phyloP scores from a whole-genome alignment of 2,888 invertebrate genomes.

The Agrochola litura region DNA sequence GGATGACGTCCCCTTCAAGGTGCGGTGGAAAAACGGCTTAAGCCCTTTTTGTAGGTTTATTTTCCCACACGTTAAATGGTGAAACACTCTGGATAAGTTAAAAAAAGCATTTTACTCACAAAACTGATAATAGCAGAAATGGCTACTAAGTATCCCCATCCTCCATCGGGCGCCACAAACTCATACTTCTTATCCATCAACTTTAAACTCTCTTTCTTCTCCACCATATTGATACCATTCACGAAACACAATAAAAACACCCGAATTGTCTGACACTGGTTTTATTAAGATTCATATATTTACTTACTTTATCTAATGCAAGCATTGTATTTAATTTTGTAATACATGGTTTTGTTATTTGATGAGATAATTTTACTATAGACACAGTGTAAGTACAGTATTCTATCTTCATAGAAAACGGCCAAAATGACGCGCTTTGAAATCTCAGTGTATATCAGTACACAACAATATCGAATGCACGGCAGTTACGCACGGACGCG shows the following conservation, averaged over 20 bases:
- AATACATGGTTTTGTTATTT: slow-evolving; percentile 29
- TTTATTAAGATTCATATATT: slow-evolving; percentile 55
- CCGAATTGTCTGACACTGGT: slow-evolving; percentile 9
- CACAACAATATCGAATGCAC: too few species aligned
- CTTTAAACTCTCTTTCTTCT: slow-evolving; percentile 46
- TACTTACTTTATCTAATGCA: slow-evolving; percentile 42
- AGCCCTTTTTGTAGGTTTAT: too few species aligned
- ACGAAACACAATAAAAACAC: slow-evolving; percentile 25
- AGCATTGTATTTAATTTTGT: slow-evolving; percentile 33
- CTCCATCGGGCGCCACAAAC: slow-evolving; percentile 91
- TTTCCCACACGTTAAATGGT: too few species aligned
- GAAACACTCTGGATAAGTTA: too few species aligned
- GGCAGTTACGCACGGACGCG: too few species aligned
- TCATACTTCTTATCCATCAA: slow-evolving; percentile 70
- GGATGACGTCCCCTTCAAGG: too few species aligned
- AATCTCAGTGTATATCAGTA: too few species aligned
- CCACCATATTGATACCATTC: slow-evolving; percentile 63
- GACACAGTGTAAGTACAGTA: too few species aligned
- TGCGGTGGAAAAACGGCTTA: too few species aligned
- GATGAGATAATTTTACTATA: slow-evolving; percentile 18
- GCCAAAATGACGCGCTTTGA: too few species aligned
- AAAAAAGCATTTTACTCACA: slow-evolving; percentile 84
- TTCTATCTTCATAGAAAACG: too few species aligned
- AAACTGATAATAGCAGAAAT: slow-evolving; percentile 90
- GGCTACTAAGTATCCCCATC: slow-evolving; percentile 93